Evolutionary conservation across 2,797 vertebrate species (phyloP), one percentile per base, ranked within the genome.

Genomic region (Tapirus indicus): DNA sequence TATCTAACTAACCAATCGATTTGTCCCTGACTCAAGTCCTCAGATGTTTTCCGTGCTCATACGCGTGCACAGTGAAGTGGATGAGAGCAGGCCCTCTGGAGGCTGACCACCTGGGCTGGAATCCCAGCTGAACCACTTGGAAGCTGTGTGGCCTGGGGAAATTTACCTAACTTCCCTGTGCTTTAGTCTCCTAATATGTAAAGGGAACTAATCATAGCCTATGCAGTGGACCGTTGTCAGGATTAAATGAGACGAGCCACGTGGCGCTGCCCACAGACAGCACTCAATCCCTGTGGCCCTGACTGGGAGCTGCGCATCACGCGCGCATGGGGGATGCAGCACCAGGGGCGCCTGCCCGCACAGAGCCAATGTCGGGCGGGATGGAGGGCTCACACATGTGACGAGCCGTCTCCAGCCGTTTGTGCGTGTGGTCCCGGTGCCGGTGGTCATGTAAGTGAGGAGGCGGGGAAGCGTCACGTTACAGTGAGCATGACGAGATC

Each of bases 301-400:
- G 18, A 47, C 71, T 12, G n/a, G 25, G 41, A 35, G 58, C 66
- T 4, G 2, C 32, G 62, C n/a, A 25, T 9, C 47, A 1, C 1
- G 21, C 0, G 0, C 11, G n/a, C 25, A 4, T 1, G 0, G 2
- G 20, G 23, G 20, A 20, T 5, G 17, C 23, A 38, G 71, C 20
- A n/a, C 6, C 29, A 9, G 7, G 8, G 17, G 2, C 1, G 25
- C 32, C 41, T 2, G 1, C 16, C 12, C 5, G 2, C 52, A 41
- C 13, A 52, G 38, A 60, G 11, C 32, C 35, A 0, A 0, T 2
- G 0, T 14, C 2, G 12, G 64, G 7, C 6, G 5, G 47, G 64
- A 49, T 32, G 77, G 54, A 12, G 29, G 56, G 6, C 9, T 27
- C 18, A 7, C 32, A 11, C 0, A 14, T 0, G 0, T n/a, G 49